Evolutionary conservation across 2,797 vertebrate species (phyloP), one percentile per base, ranked within the genome.

Genomic region (Chloroceryle inda): DNA sequence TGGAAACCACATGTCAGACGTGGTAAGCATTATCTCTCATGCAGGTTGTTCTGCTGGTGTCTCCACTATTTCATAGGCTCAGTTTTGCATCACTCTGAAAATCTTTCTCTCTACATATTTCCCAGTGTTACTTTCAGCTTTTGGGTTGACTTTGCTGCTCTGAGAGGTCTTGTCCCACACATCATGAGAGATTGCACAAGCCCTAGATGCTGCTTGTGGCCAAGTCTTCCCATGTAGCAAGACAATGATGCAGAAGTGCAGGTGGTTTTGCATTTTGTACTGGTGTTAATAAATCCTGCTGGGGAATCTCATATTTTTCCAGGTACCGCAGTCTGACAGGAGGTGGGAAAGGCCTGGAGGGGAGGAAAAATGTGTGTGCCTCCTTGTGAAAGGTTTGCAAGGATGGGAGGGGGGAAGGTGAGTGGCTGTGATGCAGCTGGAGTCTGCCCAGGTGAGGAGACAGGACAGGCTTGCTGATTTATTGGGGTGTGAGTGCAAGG

Each of bases 381-480:
- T 69, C 31, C 27, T 69, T 7, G 8, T 64, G 56, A 80, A 63
- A 83, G 14, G 33, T 40, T 61, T 77, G 35, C 10, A 76, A 10
- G 44, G 23, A 52, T 1, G 26, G 17, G 49, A n/a, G 40, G 31
- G 40, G 31, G 64, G 67, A 76, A 67, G 56, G 31, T 0, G 0
- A 62, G 38, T 31, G 62, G 33, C 50, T 82, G 40, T 27, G 83
- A 37, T 68, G 77, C 77, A 93, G 82, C 82, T 71, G 91, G 49
- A 84, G 50, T 31, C 74, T 73, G 55, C 31, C 71, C 86, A 76
- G 81, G 63, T 84, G 81, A 95, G 80, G 50, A 76, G 59, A 35
- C 2, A 13, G 42, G 74, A 50, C 67, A 89, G 47, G 18, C 89
- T 62, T 82, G 59, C 47, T 93, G 85, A 92, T 93, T 96, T 94